Evolutionary conservation across 2,797 vertebrate genomes (phyloP).

Genomic region (Gephyroberyx darwinii): DNA sequence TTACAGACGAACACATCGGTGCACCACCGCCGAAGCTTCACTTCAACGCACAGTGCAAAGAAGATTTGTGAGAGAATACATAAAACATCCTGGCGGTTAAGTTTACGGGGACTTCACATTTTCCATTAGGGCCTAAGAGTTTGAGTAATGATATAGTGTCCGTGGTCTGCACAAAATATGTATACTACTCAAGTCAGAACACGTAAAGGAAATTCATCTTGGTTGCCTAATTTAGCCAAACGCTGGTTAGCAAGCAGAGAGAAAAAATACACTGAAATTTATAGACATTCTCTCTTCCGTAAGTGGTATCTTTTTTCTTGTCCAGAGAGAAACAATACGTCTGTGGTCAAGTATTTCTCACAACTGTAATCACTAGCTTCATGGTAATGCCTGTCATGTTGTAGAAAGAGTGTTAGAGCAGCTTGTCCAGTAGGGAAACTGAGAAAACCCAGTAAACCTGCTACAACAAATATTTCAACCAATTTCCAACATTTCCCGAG

Average conservation of each 20-base stretch:
- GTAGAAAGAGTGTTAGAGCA: constrained; percentile 62
- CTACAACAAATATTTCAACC: constrained; percentile 64
- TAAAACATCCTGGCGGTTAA: constrained; percentile 64
- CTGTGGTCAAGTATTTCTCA: constrained; percentile 41
- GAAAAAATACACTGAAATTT: constrained; percentile 33
- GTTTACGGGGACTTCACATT: constrained; percentile 63
- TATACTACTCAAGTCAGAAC: constrained; percentile 37
- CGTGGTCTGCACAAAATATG: constrained; percentile 40
- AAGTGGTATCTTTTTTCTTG: constrained; percentile 40
- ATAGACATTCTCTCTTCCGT: constrained; percentile 29
- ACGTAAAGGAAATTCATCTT: constrained; percentile 49
- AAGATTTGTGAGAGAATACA: constrained; percentile 65
- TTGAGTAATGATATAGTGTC: constrained; percentile 49
- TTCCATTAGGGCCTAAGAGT: constrained; percentile 53
- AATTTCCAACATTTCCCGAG: constrained; percentile 70
- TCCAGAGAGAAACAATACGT: constrained; percentile 21
- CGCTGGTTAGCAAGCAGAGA: constrained; percentile 31
- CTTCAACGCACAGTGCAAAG: constrained; percentile 35
- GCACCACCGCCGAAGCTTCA: constrained; percentile 38
- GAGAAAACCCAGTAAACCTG: constrained; percentile 66
- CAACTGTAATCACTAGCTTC: neutral
- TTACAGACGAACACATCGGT: constrained; percentile 5
- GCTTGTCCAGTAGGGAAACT: constrained; percentile 18
- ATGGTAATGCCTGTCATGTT: constrained; percentile 42
- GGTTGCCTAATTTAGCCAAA: constrained; percentile 18